phyloP scores from a whole-genome alignment of 2,113 vertebrate species.

The Alligator sinensis region DNA sequence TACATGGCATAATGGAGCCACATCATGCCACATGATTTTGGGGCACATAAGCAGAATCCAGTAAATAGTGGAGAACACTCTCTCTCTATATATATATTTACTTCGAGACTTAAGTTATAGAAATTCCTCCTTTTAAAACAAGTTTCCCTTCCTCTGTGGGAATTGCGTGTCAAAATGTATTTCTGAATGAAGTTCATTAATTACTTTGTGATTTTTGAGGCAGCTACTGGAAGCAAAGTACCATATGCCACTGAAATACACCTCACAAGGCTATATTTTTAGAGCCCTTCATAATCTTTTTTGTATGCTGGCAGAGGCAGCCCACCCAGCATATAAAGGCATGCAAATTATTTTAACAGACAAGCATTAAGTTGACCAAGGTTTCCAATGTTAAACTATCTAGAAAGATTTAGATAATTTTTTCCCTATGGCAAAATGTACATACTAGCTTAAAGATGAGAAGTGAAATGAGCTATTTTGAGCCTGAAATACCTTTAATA shows the following conservation, averaged over 20 bases:
- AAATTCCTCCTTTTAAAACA: not conserved
- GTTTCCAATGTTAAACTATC: constrained; percentile 54
- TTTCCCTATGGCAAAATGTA: constrained; percentile 53
- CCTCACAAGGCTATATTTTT: not conserved
- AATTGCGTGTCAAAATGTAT: not conserved
- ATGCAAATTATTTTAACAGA: constrained; percentile 49
- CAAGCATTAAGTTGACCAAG: constrained; percentile 32
- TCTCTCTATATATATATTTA: not conserved
- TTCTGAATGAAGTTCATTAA: constrained; percentile 6
- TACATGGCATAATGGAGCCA: not conserved
- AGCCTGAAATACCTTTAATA: constrained; percentile 50
- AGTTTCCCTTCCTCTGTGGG: not conserved
- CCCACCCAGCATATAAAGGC: constrained; percentile 51
- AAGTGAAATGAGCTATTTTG: constrained; percentile 62
- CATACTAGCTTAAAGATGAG: constrained; percentile 50
- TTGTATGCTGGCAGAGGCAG: constrained; percentile 11
- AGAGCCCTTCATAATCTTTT: not conserved
- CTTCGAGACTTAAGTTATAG: not conserved
- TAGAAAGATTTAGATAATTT: constrained; percentile 53
- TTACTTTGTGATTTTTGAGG: not conserved
- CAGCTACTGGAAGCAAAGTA: not conserved
- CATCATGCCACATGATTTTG: not conserved
- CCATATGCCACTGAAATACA: not conserved
- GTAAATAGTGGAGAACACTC: fast-evolving
- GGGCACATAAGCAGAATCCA: not conserved